phyloP scores from a whole-genome alignment of 2,113 vertebrate species.

The Anhinga rufa region DNA sequence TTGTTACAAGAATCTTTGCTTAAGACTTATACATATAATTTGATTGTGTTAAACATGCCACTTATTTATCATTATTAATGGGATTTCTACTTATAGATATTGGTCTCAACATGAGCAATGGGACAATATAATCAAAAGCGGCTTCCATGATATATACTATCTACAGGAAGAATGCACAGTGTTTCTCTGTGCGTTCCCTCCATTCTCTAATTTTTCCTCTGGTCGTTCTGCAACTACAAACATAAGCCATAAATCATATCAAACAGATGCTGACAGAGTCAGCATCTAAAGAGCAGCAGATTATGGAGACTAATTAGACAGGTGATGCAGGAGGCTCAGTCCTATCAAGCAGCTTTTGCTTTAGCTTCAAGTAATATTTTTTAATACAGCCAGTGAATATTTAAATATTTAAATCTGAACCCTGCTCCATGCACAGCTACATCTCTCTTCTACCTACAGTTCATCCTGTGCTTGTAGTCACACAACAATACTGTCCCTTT shows the following conservation, averaged over 20 bases:
- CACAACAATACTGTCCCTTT: neutral
- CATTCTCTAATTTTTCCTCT: neutral
- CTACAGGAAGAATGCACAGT: neutral
- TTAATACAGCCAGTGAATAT: neutral
- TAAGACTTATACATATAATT: conserved; percentile 20
- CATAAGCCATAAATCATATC: neutral
- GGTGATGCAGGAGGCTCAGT: neutral
- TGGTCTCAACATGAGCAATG: neutral
- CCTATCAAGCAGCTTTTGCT: neutral
- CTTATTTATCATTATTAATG: conserved; percentile 41
- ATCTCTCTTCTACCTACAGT: neutral
- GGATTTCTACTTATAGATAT: conserved; percentile 36
- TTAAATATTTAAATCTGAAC: neutral
- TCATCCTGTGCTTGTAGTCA: neutral
- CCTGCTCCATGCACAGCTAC: neutral
- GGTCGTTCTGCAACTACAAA: neutral
- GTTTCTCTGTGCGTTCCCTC: neutral
- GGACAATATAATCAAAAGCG: neutral
- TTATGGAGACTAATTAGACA: neutral
- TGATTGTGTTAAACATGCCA: neutral
- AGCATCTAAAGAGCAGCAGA: neutral
- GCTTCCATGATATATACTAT: neutral
- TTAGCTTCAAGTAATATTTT: neutral
- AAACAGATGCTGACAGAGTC: too few relatives aligned
- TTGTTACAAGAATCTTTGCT: neutral